phyloP scores from a whole-genome alignment of 2,888 invertebrate genomes.

The Seladonia tumulorum region DNA sequence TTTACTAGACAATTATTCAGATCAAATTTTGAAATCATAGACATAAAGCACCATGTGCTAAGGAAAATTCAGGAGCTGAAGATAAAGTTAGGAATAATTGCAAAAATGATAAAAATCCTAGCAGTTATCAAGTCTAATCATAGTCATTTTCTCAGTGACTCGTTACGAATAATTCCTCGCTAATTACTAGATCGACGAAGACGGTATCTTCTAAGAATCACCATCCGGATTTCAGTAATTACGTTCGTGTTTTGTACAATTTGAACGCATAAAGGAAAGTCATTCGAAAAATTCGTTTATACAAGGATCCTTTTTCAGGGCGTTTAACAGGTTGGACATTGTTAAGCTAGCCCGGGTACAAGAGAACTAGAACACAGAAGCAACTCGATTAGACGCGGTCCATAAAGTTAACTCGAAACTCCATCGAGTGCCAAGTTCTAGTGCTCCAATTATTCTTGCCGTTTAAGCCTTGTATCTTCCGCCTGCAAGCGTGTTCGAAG shows the following conservation, averaged over 20 bases:
- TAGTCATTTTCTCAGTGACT: no score
- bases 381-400: slow-evolving; percentile 37
- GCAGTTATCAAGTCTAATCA: no score
- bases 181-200: no score
- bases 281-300: background rate
- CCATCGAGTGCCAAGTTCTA: slow-evolving; percentile 21
- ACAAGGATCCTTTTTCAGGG: background rate
- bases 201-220: background rate
- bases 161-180: no score
- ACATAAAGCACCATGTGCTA: no score
- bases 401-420: slow-evolving; percentile 35
- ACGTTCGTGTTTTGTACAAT: background rate
- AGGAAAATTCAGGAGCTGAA: no score
- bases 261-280: background rate
- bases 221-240: background rate
- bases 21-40: no score
- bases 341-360: slow-evolving; percentile 9
- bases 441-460: slow-evolving; percentile 1
- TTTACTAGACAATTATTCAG: no score
- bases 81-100: no score
- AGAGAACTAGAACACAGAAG: slow-evolving; percentile 14
- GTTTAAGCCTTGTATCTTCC: background rate
- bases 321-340: background rate
- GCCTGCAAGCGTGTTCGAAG: background rate
- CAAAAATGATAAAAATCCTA: no score